Conservation (phyloP, 2,888 invertebrate species). For the Tipula confusa region DNA sequence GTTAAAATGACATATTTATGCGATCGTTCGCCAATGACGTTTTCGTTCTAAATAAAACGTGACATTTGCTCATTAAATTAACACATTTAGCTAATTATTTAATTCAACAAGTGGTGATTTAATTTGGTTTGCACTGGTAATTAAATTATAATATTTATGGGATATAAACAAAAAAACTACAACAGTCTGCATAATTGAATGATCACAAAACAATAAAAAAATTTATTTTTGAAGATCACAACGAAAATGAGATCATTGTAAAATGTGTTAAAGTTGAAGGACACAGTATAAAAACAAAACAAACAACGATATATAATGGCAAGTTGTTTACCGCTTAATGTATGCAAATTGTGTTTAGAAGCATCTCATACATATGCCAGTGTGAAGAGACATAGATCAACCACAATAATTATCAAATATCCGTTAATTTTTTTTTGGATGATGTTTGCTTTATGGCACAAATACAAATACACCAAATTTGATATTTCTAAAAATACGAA, state of each 20-base stretch:
- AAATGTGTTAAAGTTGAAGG: slow-evolving; percentile 12
- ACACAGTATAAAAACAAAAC: not conserved
- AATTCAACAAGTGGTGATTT: slow-evolving; percentile 1
- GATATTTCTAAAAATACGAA: not conserved
- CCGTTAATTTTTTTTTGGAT: not conserved
- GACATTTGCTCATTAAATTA: slow-evolving; percentile 3
- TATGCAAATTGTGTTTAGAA: not conserved
- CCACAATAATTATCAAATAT: slow-evolving; percentile 7
- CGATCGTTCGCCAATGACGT: not conserved
- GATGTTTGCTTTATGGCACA: not conserved
- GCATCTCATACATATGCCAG: not conserved
- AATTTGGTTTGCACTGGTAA: slow-evolving; percentile 25
- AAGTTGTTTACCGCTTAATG: not conserved
- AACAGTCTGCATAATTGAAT: not conserved
- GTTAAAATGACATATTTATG: not conserved
- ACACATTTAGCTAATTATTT: not conserved
- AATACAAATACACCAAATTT: not conserved
- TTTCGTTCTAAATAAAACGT: not conserved
- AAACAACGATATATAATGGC: not conserved
- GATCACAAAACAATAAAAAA: not conserved
- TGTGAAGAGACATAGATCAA: not conserved
- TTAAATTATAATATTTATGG: not conserved
- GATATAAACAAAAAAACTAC: not conserved
- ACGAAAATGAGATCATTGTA: not conserved
- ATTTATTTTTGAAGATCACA: not conserved